A percentile compares a stretch with the other conserved stretches of the same genome.
Evolutionary conservation across 2,797 vertebrate species (phyloP).

Genomic region (Arremon brunneinucha): DNA sequence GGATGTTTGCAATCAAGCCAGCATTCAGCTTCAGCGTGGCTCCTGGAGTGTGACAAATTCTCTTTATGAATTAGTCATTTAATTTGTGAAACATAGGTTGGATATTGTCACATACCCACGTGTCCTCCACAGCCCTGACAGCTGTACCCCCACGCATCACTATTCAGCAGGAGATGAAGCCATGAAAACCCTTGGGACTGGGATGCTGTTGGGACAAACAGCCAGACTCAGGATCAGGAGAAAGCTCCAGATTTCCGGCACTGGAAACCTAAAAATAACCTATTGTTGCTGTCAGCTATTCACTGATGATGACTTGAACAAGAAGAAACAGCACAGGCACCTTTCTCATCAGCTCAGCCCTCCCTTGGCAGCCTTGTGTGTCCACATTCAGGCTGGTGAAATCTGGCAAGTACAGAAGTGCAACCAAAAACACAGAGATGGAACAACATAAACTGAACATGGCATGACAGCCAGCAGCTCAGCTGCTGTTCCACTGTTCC

Average conservation of each 20-base stretch:
- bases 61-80: slow-evolving; percentile 63
- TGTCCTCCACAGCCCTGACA: background rate
- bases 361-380: accelerated
- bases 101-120: slow-evolving; percentile 11
- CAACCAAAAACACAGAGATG: background rate
- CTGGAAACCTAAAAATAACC: background rate
- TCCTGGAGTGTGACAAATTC: slow-evolving; percentile 31
- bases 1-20: slow-evolving; percentile 57
- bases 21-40: slow-evolving; percentile 15
- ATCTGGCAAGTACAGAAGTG: background rate
- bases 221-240: background rate
- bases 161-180: background rate
- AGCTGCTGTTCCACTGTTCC: background rate
- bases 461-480: background rate
- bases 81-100: slow-evolving; percentile 52
- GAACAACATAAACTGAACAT: background rate
- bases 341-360: background rate
- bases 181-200: background rate
- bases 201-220: background rate
- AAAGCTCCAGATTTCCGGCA: background rate
- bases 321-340: background rate
- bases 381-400: background rate
- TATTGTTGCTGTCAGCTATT: background rate
- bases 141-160: background rate
- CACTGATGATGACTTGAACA: background rate